Percentiles rank a stretch among this genome's conserved stretches.
These are phyloP conservation scores for Athetis lepigone DNA, from an alignment of 2,888 invertebrate species.

Conservation along the genomic window DNA sequence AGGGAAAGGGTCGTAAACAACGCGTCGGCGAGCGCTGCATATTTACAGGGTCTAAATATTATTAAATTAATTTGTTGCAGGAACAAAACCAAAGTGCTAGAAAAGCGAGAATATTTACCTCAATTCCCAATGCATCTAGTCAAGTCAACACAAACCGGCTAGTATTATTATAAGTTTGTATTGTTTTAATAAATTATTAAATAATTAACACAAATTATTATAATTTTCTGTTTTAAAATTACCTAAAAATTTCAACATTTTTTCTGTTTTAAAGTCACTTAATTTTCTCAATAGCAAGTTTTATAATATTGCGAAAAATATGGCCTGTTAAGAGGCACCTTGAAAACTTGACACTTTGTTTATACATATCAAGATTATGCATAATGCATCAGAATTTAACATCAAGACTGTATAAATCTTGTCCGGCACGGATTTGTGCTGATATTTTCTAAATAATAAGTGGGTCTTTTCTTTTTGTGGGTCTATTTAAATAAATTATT, in stretches of 20 bases:
- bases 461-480: too few relatives aligned
- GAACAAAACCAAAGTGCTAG: constrained; percentile 77
- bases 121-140: constrained; percentile 87
- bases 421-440: too few relatives aligned
- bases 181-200: constrained; percentile 49
- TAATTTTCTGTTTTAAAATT: background rate
- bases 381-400: background rate
- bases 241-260: too few relatives aligned
- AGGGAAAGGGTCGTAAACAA: too few relatives aligned
- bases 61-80: constrained; percentile 70
- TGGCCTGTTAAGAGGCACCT: background rate
- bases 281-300: too few relatives aligned
- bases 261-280: background rate
- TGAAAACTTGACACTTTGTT: background rate
- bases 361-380: too few relatives aligned
- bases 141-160: constrained; percentile 65
- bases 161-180: constrained; percentile 51
- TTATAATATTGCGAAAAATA: background rate
- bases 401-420: too few relatives aligned
- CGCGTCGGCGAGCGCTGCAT: too few relatives aligned
- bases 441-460: too few relatives aligned
- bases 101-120: constrained; percentile 80
- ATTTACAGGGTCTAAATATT: background rate
- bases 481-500: too few relatives aligned
- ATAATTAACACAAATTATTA: constrained; percentile 8